Conservation (phyloP, 2,888 invertebrate species). For the Drosophila formosana region DNA sequence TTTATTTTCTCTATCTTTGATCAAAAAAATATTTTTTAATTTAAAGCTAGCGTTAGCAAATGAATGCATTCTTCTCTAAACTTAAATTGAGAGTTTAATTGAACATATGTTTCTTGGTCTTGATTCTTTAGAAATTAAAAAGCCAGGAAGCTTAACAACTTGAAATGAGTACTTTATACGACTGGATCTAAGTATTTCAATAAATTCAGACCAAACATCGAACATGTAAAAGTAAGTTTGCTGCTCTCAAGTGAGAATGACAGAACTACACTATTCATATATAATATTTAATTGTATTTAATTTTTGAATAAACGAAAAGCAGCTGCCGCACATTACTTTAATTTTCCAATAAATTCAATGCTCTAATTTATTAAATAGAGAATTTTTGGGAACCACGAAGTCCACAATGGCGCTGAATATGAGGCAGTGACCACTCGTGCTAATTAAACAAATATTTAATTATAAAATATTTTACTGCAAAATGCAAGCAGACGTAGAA, state of each 20-base stretch:
- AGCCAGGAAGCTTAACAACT: too few species aligned
- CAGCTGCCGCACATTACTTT: constrained; percentile 24
- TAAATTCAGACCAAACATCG: background rate
- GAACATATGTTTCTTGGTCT: too few species aligned
- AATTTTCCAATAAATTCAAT: constrained; percentile 34
- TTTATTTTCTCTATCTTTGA: too few species aligned
- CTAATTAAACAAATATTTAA: constrained; percentile 80
- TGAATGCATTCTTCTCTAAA: too few species aligned
- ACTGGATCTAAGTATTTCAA: background rate
- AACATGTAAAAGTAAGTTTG: background rate
- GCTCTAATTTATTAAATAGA: constrained; percentile 42
- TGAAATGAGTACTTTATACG: background rate
- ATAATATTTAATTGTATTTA: constrained; percentile 10
- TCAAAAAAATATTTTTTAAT: too few species aligned
- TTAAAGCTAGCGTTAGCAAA: too few species aligned
- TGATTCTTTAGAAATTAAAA: too few species aligned
- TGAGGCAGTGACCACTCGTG: constrained; percentile 54
- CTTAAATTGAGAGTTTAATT: too few species aligned
- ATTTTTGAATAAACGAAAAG: constrained; percentile 2
- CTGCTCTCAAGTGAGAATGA: background rate
- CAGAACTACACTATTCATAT: background rate
- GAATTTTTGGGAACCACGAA: constrained; percentile 31
- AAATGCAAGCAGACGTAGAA: constrained; percentile 69
- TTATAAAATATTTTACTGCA: constrained; percentile 76
- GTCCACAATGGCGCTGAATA: constrained; percentile 1